phyloP scores from a whole-genome alignment of 2,113 vertebrate species.

The Antechinus stuartii region DNA sequence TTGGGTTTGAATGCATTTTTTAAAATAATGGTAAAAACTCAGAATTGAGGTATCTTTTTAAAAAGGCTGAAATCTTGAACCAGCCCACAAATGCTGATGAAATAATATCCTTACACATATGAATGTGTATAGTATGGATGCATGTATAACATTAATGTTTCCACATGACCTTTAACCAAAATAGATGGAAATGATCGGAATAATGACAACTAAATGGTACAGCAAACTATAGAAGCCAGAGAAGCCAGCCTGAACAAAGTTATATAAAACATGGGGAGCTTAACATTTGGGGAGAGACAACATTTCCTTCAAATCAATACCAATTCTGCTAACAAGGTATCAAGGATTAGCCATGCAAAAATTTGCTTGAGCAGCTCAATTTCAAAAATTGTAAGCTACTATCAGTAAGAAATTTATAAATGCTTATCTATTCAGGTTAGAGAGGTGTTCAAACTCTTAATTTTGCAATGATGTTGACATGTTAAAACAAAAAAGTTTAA shows the following conservation, averaged over 20 bases:
- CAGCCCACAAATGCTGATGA: constrained; percentile 57
- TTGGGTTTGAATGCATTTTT: constrained; percentile 50
- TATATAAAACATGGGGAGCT: constrained; percentile 30
- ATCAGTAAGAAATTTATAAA: constrained; percentile 53
- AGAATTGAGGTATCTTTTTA: constrained; percentile 60
- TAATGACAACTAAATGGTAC: constrained; percentile 59
- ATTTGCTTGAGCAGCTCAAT: constrained; percentile 41
- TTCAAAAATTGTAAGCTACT: constrained; percentile 51
- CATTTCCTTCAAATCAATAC: constrained; percentile 40
- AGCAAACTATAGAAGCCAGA: constrained; percentile 71
- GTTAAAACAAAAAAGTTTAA: constrained; percentile 34
- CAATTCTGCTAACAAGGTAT: constrained; percentile 24
- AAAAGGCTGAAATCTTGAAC: constrained; percentile 53
- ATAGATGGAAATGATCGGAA: constrained; percentile 64
- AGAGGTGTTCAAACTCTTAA: constrained; percentile 68
- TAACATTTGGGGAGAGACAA: constrained; percentile 17
- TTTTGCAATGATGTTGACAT: constrained; percentile 67
- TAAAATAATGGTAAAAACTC: constrained; percentile 70
- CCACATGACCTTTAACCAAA: constrained; percentile 69
- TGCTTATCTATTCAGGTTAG: constrained; percentile 57
- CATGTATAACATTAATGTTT: background rate
- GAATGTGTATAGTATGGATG: constrained; percentile 49
- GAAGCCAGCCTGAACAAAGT: constrained; percentile 66
- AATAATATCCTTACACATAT: constrained; percentile 56
- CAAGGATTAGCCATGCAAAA: constrained; percentile 51